Evolutionary conservation across 1,140 invertebrate species (phyloP), one percentile per base, ranked within the genome.

Genomic region (Apis cerana): DNA sequence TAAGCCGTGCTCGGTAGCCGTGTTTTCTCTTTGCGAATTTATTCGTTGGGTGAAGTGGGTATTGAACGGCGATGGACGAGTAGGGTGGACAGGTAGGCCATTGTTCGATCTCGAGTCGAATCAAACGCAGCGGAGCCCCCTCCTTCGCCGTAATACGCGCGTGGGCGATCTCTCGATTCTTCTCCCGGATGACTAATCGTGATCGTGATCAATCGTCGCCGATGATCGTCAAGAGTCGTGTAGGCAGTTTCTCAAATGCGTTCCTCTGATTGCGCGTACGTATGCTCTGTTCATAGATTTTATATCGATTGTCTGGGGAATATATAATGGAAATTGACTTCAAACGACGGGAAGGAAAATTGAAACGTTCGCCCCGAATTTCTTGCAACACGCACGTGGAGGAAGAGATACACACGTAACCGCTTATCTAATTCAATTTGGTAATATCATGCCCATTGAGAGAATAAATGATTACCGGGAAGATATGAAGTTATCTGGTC

Each of bases 401-500:
- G 27, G 27, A 27, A 27, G 72, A 74, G 88, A 92, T 90, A 92
- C 89, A 86, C 89, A 91, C 91, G 91, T 89, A 79, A 88, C 67
- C 86, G 85, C 85, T 93, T 93, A 94, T 94, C 93, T 94, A 93
- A 94, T 94, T 94, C 90, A 94, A 94, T 94, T 94, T 94, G 90
- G 92, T 90, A 94, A 93, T 94, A 93, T 93, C 92, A 89, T 89
- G 88, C 91, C 90, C 92, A 93, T 92, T 92, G 91, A 93, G 92
- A 91, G 92, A 94, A 92, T 94, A 93, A 94, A 92, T 93, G 92
- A 94, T 94, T 92, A 93, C 93, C 90, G 86, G 54, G 88, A 83
- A 94, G 93, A 94, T 94, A 94, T 89, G 91, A 93, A 93, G 93
- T 93, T 94, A 94, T 94, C 93, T 93, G 91, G 90, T 90, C 93